These are phyloP conservation scores for Penaeus chinensis DNA, from an alignment of 1,140 invertebrate genomes.

Conservation along the genomic window DNA sequence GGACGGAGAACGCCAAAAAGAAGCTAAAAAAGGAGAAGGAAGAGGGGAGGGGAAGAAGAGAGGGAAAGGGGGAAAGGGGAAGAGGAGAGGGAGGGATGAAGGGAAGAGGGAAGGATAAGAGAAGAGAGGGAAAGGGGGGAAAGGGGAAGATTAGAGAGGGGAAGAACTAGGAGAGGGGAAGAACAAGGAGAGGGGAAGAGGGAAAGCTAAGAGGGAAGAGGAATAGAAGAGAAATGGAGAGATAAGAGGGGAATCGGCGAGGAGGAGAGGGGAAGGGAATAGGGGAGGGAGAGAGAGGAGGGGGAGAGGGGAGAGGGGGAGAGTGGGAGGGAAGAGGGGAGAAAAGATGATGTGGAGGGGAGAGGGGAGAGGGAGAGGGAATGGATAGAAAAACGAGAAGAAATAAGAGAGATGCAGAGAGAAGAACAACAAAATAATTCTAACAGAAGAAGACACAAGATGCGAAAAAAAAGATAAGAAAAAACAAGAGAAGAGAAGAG, in stretches of 20 bases:
- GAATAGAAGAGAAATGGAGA: not conserved
- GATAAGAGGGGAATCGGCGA: not conserved
- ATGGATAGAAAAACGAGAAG: not conserved
- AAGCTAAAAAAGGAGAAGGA: not conserved
- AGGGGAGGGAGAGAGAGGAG: not conserved
- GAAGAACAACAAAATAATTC: not conserved
- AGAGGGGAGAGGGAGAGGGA: not conserved
- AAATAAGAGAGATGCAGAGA: not conserved
- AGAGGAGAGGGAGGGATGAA: not conserved
- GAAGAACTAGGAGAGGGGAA: not conserved
- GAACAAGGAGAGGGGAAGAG: not conserved
- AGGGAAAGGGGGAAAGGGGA: not conserved
- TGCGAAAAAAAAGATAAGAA: not conserved
- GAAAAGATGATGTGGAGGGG: not conserved
- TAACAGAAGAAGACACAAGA: too few relatives aligned
- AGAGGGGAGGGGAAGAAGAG: not conserved
- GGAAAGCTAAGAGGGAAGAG: not conserved
- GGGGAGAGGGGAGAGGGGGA: not conserved
- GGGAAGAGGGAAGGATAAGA: not conserved
- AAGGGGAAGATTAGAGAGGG: not conserved
- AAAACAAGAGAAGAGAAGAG: not conserved
- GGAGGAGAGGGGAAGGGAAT: not conserved
- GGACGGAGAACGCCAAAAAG: too few relatives aligned
- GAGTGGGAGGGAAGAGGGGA: not conserved
- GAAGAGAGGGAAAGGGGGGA: not conserved